These are phyloP conservation scores for Archips crataeganus DNA, from an alignment of 2,888 invertebrate genomes.

Conservation along the genomic window DNA sequence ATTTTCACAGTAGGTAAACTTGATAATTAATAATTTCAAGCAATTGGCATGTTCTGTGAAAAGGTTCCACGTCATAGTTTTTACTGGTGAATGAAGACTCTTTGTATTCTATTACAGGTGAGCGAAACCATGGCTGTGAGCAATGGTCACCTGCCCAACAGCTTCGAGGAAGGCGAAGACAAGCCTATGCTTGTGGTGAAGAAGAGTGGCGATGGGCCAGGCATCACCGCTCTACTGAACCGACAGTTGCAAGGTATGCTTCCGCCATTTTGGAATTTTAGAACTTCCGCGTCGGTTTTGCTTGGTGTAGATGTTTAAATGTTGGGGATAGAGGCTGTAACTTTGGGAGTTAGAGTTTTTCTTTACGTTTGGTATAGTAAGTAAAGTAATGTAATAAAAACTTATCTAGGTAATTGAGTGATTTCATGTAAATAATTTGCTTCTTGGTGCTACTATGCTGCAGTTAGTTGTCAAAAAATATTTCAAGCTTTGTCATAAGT, in stretches of 20 bases:
- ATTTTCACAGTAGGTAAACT: too few species aligned
- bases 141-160: conserved; percentile 90
- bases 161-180: conserved; percentile 90
- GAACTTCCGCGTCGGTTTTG: conserved; percentile 27
- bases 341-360: background rate
- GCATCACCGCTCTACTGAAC: conserved; percentile 91
- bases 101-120: conserved; percentile 81
- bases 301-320: background rate
- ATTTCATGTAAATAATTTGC: background rate
- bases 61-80: too few species aligned
- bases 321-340: background rate
- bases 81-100: too few species aligned
- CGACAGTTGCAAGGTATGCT: conserved; percentile 90
- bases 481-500: background rate
- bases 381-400: too few species aligned
- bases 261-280: conserved; percentile 11
- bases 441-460: background rate
- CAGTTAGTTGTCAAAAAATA: background rate
- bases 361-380: background rate
- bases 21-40: too few species aligned
- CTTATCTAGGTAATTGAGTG: background rate
- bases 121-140: conserved; percentile 92
- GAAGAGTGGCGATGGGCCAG: conserved; percentile 90
- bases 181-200: conserved; percentile 92
- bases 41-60: too few species aligned